phyloP scores from a whole-genome alignment of 1,140 invertebrate genomes.

The Caerostris extrusa region DNA sequence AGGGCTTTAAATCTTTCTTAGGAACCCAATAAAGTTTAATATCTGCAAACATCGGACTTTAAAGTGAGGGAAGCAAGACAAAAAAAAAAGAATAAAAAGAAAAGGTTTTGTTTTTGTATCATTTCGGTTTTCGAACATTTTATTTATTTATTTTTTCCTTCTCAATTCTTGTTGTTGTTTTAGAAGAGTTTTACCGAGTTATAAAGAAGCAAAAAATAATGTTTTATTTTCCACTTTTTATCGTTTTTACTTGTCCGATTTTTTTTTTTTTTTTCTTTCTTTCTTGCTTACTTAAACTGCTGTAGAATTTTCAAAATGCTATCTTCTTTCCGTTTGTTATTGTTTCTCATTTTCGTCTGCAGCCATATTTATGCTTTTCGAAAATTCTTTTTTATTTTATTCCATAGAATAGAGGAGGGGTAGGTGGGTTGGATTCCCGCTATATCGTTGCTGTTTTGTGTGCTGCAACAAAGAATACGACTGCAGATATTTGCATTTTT shows the following conservation, averaged over 20 bases:
- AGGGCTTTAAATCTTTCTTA: conserved; percentile 72
- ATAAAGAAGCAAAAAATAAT: conserved; percentile 73
- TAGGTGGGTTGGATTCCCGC: neutral
- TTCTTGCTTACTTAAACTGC: conserved; percentile 42
- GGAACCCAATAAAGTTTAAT: conserved; percentile 74
- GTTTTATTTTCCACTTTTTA: conserved; percentile 74
- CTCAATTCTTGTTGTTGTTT: neutral
- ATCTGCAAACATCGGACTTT: conserved; percentile 62
- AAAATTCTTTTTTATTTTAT: neutral
- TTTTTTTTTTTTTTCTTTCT: conserved; percentile 15
- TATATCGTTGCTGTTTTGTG: conserved; percentile 37
- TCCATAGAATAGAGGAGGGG: neutral
- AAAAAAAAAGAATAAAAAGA: neutral
- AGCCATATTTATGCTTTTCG: conserved; percentile 70
- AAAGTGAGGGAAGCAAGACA: neutral
- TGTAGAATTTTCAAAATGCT: conserved; percentile 73
- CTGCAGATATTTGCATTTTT: conserved; percentile 62
- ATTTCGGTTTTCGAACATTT: conserved; percentile 49
- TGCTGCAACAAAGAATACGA: conserved; percentile 42
- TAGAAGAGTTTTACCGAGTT: conserved; percentile 71
- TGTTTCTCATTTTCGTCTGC: conserved; percentile 65
- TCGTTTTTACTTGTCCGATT: conserved; percentile 45
- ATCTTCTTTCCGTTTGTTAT: conserved; percentile 65
- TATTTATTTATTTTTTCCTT: neutral
- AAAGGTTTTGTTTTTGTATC: conserved; percentile 68